Base-by-base conservation (phyloP, 1,140 invertebrate genomes). In the Hycleus cichorii region DNA sequence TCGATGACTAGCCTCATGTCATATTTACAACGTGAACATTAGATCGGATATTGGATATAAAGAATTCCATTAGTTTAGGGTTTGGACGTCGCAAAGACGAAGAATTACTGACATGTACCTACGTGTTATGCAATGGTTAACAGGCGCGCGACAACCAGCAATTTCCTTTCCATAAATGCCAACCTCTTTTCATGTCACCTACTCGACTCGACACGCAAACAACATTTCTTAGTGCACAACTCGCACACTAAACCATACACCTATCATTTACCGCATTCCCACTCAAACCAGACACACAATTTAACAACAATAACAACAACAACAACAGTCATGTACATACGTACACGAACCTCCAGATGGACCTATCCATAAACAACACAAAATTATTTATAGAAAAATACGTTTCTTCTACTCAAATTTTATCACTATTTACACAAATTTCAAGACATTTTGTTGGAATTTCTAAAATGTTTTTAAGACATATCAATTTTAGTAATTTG, bases 131-230 rank as follows among this genome's bases (percentile, higher is more conserved):
- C 40, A 64, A 64, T 54, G 47, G 58, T 60, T 60, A 55, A 55
- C 42, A 55, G 47, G 49, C 52, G 42, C 48, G 62, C 58, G 62
- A 64, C 62, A 64, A 64, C 58, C 51, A 56, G 62, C 55, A 60
- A 60, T 60, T 60, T 64, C 50, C 54, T 49, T 60, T 58, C 51
- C 49, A 64, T 55, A 64, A 64, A 64, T 64, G 61, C 62, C 62
- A 64, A 57, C 51, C 58, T 60, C 56, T 64, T 60, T 53, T 58
- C 58, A 58, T 64, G 62, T 64, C 62, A 64, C 62, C 62, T 40
- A 49, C 52, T 53, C 58, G 32, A 49, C 58, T 53, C 58, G 51
- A 53, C 39, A 60, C 58, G 52, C 52, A 55, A 55, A 47, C 52
- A 55, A 47, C 52, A 32, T 32, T 32, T 32, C 32, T 32, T 32